Evolutionary conservation across 37 sponge, comb jelly and placozoan genomes (phyloP).

Genomic region (Halichondria panicea): DNA sequence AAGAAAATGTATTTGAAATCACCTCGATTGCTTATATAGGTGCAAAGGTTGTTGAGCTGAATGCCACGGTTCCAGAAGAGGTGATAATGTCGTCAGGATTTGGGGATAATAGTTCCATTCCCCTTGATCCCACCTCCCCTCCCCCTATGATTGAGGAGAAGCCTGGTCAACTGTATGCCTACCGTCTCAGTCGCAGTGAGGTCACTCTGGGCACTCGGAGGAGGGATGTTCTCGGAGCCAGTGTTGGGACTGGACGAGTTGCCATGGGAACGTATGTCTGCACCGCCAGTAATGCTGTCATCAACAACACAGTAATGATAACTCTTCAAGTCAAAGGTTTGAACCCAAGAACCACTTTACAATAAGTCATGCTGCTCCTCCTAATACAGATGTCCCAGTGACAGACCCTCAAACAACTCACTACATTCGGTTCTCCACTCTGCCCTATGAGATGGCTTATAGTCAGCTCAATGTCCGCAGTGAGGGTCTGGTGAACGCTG

Average conservation of each 20-base stretch:
- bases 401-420: background rate
- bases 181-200: constrained; percentile 10
- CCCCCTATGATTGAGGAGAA: background rate
- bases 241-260: constrained; percentile 2
- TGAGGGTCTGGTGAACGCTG: background rate
- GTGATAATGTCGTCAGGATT: background rate
- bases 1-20: background rate
- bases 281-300: constrained; percentile 1
- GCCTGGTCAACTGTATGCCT: constrained; percentile 31
- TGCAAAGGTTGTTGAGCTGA: background rate
- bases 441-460: background rate
- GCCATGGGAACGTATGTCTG: constrained; percentile 16
- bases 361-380: too few species aligned
- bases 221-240: background rate
- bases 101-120: background rate
- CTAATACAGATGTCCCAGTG: too few species aligned
- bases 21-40: background rate
- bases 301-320: background rate
- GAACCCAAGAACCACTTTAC: too few species aligned
- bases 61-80: background rate
- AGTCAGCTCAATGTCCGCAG: background rate
- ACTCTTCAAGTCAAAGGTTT: too few species aligned
- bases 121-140: background rate
- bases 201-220: constrained; percentile 4
- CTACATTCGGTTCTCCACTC: constrained; percentile 6